Evolutionary conservation across 2,113 vertebrate species (phyloP).

Genomic region (Corythornis madagascariensis): DNA sequence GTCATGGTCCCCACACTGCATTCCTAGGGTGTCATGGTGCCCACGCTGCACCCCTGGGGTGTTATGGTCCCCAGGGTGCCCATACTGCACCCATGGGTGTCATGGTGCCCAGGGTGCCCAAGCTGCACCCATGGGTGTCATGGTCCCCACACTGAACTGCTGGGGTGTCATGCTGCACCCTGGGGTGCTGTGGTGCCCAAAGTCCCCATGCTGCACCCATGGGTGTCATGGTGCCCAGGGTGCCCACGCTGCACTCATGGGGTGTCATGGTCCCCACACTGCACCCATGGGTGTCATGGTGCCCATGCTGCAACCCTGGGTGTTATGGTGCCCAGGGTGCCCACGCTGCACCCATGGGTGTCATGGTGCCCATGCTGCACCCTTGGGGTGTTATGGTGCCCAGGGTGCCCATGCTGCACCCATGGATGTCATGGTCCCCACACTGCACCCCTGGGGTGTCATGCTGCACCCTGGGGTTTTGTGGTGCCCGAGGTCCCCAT

Average conservation of each 20-base stretch:
- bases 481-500: background rate
- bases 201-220: background rate
- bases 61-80: rapidly evolving
- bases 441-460: background rate
- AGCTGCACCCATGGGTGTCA: background rate
- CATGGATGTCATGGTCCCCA: rapidly evolving
- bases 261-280: background rate
- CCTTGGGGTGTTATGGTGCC: background rate
- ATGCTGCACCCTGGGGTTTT: background rate
- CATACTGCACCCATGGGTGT: background rate
- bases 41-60: background rate
- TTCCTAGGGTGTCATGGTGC: background rate
- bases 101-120: no score
- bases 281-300: background rate
- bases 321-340: no score
- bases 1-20: background rate
- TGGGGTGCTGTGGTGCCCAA: background rate
- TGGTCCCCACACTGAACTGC: background rate
- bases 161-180: background rate
- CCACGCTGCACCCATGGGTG: background rate
- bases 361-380: background rate
- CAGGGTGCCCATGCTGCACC: background rate
- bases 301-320: background rate
- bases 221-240: background rate
- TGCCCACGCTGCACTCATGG: background rate